Percentiles rank a stretch among this genome's conserved stretches.
phyloP scores from a whole-genome alignment of 1,140 invertebrate genomes.

The Zaprionus lachaisei region DNA sequence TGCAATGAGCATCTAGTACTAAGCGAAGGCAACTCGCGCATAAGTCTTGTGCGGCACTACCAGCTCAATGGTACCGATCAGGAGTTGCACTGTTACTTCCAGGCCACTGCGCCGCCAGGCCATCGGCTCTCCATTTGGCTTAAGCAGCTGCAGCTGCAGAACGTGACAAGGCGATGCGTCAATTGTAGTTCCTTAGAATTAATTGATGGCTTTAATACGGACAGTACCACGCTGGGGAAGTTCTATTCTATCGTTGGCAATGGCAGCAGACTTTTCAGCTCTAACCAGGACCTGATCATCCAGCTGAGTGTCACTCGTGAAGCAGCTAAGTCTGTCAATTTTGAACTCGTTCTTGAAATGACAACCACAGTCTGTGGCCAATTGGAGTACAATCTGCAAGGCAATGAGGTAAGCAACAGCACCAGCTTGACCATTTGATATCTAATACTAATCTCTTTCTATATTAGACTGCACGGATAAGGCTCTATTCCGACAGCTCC shows the following conservation, averaged over 20 bases:
- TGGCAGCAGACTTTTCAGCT: slow-evolving; percentile 85
- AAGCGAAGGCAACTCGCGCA: slow-evolving; percentile 43
- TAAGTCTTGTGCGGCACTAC: slow-evolving; percentile 58
- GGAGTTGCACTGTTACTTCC: slow-evolving; percentile 85
- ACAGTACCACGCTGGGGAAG: slow-evolving; percentile 86
- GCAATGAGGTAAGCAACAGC: slow-evolving; percentile 34
- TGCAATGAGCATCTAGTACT: slow-evolving; percentile 73
- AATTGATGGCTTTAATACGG: slow-evolving; percentile 87
- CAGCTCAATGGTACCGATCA: slow-evolving; percentile 68
- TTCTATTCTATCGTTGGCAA: slow-evolving; percentile 86
- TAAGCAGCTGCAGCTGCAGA: slow-evolving; percentile 85
- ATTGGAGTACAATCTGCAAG: slow-evolving; percentile 13
- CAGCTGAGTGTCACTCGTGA: slow-evolving; percentile 87
- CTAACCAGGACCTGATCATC: slow-evolving; percentile 86
- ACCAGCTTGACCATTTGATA: too few relatives aligned
- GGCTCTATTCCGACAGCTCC: slow-evolving; percentile 15
- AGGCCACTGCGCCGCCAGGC: slow-evolving; percentile 78
- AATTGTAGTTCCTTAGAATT: slow-evolving; percentile 89
- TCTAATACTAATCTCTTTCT: neutral
- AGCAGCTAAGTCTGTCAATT: slow-evolving; percentile 84
- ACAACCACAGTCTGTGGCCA: slow-evolving; percentile 84
- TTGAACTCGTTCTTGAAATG: slow-evolving; percentile 86
- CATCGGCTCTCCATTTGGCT: slow-evolving; percentile 86
- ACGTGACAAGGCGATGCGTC: neutral
- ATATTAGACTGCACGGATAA: slow-evolving; percentile 36